These are phyloP conservation scores for Eolophus roseicapilla DNA, from an alignment of 2,113 vertebrate species.

Conservation along the genomic window DNA sequence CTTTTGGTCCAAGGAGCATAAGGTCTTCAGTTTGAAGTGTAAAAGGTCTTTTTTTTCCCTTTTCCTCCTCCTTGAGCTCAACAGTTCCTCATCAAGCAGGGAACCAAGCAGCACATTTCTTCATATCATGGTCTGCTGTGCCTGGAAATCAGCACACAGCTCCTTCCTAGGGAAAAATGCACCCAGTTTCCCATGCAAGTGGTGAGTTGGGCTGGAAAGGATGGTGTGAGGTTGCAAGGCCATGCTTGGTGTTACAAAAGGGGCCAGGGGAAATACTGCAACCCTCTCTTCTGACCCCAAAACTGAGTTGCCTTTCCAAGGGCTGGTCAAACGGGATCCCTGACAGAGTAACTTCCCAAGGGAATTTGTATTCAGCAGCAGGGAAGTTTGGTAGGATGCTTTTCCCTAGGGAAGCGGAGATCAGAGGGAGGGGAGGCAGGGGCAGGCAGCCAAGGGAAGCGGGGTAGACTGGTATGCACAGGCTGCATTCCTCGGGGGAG, in stretches of 20 bases:
- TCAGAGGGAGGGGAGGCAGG: not conserved
- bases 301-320: not conserved
- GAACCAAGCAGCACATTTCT: not conserved
- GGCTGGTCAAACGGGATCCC: not conserved
- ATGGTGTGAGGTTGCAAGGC: not conserved
- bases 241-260: too few species aligned
- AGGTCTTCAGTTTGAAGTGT: not conserved
- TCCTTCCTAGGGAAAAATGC: not conserved
- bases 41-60: not conserved
- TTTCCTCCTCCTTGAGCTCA: not conserved
- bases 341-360: slow-evolving; percentile 4
- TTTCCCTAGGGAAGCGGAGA: slow-evolving; percentile 29
- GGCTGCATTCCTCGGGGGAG: not conserved
- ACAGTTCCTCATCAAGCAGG: not conserved
- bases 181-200: not conserved
- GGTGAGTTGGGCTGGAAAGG: not conserved
- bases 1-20: not conserved
- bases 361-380: not conserved
- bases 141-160: not conserved
- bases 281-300: not conserved
- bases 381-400: not conserved
- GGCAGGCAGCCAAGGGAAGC: slow-evolving; percentile 33
- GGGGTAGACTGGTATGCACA: not conserved
- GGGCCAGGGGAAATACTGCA: not conserved
- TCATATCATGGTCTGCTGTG: not conserved